These are phyloP conservation scores for Falcunculus frontatus DNA, from an alignment of 2,113 vertebrate genomes.

Conservation along the genomic window DNA sequence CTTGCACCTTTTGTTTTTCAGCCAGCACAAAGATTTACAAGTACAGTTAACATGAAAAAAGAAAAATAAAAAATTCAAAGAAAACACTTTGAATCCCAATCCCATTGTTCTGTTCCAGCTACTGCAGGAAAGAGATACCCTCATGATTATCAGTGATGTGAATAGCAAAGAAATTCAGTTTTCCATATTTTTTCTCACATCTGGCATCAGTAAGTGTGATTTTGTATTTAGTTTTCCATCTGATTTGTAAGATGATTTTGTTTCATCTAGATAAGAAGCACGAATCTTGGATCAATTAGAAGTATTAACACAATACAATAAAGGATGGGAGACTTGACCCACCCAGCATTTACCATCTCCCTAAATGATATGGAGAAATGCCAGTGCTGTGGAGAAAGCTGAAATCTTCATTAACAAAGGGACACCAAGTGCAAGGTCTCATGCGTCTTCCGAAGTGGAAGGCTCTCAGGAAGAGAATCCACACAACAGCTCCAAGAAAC, in stretches of 20 bases:
- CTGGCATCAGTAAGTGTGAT: not conserved
- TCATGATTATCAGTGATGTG: not conserved
- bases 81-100: not conserved
- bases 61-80: not conserved
- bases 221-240: not conserved
- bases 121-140: not conserved
- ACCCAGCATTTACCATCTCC: not conserved
- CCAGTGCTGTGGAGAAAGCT: not conserved
- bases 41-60: not conserved
- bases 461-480: not conserved
- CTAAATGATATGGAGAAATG: not conserved
- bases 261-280: not conserved
- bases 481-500: not conserved
- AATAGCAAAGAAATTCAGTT: not conserved
- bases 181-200: not conserved
- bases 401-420: not conserved
- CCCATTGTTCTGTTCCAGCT: not conserved
- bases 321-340: not conserved
- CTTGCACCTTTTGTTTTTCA: not conserved
- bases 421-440: not conserved
- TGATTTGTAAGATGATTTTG: not conserved
- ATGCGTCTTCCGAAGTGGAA: not conserved
- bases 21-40: not conserved
- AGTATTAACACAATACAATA: not conserved
- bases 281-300: not conserved